These are phyloP conservation scores for Diplazon laetatorius DNA, from an alignment of 2,888 invertebrate genomes.

Conservation along the genomic window DNA sequence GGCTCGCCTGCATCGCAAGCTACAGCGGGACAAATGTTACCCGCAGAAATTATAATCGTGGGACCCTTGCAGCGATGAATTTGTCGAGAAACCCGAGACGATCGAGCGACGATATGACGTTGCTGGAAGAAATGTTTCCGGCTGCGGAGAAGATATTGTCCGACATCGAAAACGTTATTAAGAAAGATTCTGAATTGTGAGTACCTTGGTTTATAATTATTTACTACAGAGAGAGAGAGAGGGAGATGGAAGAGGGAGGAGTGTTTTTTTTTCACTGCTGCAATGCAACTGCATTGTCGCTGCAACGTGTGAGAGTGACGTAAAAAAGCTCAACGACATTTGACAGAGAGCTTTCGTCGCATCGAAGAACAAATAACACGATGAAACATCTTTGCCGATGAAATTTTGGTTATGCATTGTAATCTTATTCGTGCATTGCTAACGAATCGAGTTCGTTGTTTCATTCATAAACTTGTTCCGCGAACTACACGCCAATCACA, in stretches of 20 bases:
- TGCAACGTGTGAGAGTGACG: conserved; percentile 2
- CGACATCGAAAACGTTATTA: conserved; percentile 89
- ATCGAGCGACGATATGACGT: conserved; percentile 67
- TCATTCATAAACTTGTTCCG: conserved; percentile 42
- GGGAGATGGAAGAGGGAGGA: conserved; percentile 70
- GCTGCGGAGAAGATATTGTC: conserved; percentile 92
- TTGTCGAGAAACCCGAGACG: conserved; percentile 70
- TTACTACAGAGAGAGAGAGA: conserved; percentile 8
- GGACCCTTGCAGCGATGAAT: conserved; percentile 63
- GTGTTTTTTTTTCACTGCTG: conserved; percentile 39
- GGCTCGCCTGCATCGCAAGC: conserved; percentile 68
- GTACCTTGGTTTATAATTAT: conserved; percentile 73
- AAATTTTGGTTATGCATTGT: conserved; percentile 37
- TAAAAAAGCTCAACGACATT: conserved; percentile 34
- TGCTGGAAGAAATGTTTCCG: conserved; percentile 87
- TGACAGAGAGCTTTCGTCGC: too few relatives aligned
- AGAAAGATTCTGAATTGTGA: conserved; percentile 91
- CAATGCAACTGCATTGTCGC: conserved; percentile 10
- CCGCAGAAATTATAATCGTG: too few relatives aligned
- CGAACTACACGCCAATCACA: conserved; percentile 19
- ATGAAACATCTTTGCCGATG: neutral
- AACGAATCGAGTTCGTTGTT: conserved; percentile 11
- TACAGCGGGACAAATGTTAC: conserved; percentile 58
- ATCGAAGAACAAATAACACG: too few relatives aligned
- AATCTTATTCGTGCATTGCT: neutral